Percentiles rank a stretch among this genome's conserved stretches.
Conservation (phyloP, 2,888 invertebrate genomes). For the Agonum fuliginosum region DNA sequence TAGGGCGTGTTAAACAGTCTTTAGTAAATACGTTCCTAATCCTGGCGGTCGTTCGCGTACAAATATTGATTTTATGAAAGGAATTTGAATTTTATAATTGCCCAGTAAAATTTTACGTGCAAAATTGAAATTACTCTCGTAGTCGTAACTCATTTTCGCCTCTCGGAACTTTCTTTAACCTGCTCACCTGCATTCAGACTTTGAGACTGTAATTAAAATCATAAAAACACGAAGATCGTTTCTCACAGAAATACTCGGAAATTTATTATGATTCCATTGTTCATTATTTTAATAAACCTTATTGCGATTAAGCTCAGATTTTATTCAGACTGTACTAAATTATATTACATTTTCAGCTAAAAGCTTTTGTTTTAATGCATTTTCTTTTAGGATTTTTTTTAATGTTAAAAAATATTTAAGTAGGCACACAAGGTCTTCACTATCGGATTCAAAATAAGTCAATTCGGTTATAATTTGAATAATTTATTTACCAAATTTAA, state of each 20-base stretch:
- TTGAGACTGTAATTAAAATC: constrained; percentile 30
- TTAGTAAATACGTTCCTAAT: constrained; percentile 29
- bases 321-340: too few relatives aligned
- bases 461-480: too few relatives aligned
- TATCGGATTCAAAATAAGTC: too few relatives aligned
- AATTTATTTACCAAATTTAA: too few relatives aligned
- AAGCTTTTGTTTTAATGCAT: too few relatives aligned
- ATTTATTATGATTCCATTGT: constrained; percentile 29
- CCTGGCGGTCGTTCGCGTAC: constrained; percentile 16
- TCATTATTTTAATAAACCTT: constrained; percentile 16
- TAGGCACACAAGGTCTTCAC: too few relatives aligned
- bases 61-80: constrained; percentile 29
- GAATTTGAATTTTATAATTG: constrained; percentile 33
- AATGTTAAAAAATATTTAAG: too few relatives aligned
- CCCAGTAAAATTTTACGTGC: constrained; percentile 8
- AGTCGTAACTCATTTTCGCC: constrained; percentile 30
- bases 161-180: constrained; percentile 20
- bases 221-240: constrained; percentile 20
- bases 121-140: constrained; percentile 25
- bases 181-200: constrained; percentile 14
- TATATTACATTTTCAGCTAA: neutral
- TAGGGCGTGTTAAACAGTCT: neutral
- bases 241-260: neutral
- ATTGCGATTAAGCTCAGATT: too few relatives aligned
- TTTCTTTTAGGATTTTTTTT: too few relatives aligned